phyloP scores from a whole-genome alignment of 1,140 invertebrate genomes.

The Manduca sexta region DNA sequence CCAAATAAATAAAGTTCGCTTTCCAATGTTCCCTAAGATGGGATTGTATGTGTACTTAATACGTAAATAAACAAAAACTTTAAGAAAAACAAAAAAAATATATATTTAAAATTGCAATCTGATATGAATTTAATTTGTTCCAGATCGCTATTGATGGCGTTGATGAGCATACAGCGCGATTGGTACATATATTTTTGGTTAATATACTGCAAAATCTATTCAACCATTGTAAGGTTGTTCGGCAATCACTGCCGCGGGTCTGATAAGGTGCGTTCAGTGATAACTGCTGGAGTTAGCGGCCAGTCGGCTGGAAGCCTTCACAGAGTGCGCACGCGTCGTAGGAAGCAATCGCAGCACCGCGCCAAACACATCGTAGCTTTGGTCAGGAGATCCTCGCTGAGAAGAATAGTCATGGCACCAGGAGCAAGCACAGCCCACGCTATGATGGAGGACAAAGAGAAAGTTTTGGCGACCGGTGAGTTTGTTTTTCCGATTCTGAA shows the following conservation, averaged over 20 bases:
- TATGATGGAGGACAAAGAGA: constrained; percentile 71
- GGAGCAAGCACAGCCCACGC: constrained; percentile 62
- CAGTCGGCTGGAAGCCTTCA: constrained; percentile 59
- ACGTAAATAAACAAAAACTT: too few species aligned
- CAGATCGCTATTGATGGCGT: constrained; percentile 66
- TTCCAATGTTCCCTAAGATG: too few species aligned
- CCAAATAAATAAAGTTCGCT: too few species aligned
- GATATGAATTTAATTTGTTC: too few species aligned
- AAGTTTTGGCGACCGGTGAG: constrained; percentile 52
- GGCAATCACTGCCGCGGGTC: constrained; percentile 60
- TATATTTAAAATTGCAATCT: not conserved
- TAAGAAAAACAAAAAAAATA: too few species aligned
- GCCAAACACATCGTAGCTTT: constrained; percentile 53
- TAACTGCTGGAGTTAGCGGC: constrained; percentile 45
- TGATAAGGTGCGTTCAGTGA: constrained; percentile 64
- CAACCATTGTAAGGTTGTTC: constrained; percentile 58
- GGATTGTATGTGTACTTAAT: too few species aligned
- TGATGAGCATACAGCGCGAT: constrained; percentile 56
- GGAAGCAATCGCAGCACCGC: constrained; percentile 40
- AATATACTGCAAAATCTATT: constrained; percentile 64
- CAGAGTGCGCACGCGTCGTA: constrained; percentile 64
- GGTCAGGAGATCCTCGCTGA: constrained; percentile 56
- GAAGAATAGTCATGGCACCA: constrained; percentile 65
- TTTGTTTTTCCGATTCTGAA: too few species aligned
- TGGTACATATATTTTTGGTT: constrained; percentile 63